Percentiles rank a stretch among this genome's conserved stretches.
phyloP scores from a whole-genome alignment of 2,113 vertebrate genomes.

The Sander lucioperca region DNA sequence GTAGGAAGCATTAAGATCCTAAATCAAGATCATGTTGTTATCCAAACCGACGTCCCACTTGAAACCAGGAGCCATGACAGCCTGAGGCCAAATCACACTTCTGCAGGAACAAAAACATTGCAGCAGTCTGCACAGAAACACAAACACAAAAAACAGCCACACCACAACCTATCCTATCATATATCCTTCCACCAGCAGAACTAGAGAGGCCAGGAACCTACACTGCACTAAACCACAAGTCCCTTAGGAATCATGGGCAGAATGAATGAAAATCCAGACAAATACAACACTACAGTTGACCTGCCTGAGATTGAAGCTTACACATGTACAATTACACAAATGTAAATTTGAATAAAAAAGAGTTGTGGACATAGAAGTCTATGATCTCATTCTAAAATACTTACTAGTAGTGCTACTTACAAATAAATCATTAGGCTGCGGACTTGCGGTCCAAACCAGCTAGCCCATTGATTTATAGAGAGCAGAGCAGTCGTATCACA shows the following conservation, averaged over 20 bases:
- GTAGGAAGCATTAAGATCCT: slow-evolving; percentile 47
- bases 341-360: neutral
- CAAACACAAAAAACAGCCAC: slow-evolving; percentile 70
- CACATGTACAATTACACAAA: slow-evolving; percentile 25
- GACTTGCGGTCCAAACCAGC: slow-evolving; percentile 47
- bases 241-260: slow-evolving; percentile 45
- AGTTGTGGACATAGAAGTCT: neutral
- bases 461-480: slow-evolving; percentile 62
- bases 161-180: slow-evolving; percentile 72
- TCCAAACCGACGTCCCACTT: slow-evolving; percentile 62
- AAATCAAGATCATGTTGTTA: slow-evolving; percentile 58
- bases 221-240: slow-evolving; percentile 62
- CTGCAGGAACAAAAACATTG: slow-evolving; percentile 55
- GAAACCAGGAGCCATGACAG: slow-evolving; percentile 65
- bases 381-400: slow-evolving; percentile 28
- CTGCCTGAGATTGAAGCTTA: slow-evolving; percentile 46
- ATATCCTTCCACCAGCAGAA: slow-evolving; percentile 77
- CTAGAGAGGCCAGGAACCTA: slow-evolving; percentile 60
- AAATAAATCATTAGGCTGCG: slow-evolving; percentile 58
- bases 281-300: slow-evolving; percentile 56
- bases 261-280: slow-evolving; percentile 72
- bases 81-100: slow-evolving; percentile 64
- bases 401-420: slow-evolving; percentile 33
- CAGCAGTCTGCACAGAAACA: slow-evolving; percentile 65
- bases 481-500: slow-evolving; percentile 45